Evolutionary conservation across 1,140 invertebrate species (phyloP).

Genomic region (roundworm (Caenorhabditis elegans)): DNA sequence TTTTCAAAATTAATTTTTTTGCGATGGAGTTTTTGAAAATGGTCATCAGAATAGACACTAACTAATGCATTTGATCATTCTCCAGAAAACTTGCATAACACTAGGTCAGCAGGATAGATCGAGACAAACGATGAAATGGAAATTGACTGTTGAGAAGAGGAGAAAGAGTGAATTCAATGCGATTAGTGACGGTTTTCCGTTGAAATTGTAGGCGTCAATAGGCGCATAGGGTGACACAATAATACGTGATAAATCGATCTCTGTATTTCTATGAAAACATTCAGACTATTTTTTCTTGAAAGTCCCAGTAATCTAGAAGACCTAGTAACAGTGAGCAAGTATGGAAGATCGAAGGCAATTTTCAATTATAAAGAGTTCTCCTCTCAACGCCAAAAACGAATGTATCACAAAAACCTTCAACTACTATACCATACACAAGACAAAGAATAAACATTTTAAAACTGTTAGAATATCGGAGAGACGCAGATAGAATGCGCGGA

Average conservation of each 20-base stretch:
- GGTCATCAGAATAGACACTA: no score
- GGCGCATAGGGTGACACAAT: no score
- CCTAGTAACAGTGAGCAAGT: no score
- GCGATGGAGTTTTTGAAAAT: no score
- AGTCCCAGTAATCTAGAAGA: no score
- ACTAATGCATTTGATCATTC: no score
- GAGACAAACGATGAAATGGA: not conserved
- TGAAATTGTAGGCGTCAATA: no score
- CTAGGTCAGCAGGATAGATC: not conserved
- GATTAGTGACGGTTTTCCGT: not conserved
- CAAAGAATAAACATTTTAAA: not conserved
- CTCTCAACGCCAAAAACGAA: no score
- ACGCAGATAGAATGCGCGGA: slow-evolving; percentile 7
- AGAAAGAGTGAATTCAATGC: not conserved
- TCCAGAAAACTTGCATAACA: not conserved
- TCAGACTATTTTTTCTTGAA: no score
- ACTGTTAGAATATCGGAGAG: not conserved
- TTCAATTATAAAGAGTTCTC: not conserved
- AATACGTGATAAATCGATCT: no score
- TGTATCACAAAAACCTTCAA: not conserved
- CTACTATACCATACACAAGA: not conserved
- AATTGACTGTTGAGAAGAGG: not conserved
- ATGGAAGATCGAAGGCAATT: slow-evolving; percentile 14
- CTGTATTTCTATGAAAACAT: no score
- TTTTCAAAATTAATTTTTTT: no score